Evolutionary conservation across 2,113 vertebrate species (phyloP), one percentile per base, ranked within the genome.

Genomic region (Mirza zaza): DNA sequence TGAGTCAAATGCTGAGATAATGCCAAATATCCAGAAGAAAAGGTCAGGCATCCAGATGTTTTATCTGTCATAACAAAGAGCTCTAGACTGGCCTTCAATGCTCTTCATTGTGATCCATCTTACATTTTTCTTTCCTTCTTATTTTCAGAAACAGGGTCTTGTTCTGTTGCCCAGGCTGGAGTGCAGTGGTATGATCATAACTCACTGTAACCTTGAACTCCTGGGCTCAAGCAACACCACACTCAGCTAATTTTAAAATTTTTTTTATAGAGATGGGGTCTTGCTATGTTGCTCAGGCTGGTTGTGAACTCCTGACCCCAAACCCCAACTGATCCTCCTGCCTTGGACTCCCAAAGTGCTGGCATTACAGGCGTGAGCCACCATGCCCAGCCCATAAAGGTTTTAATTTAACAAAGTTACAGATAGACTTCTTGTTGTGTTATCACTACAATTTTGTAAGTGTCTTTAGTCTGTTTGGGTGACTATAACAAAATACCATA

Each of bases 41-140:
- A 90, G 87, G 18, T 84, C 34, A 50, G 52, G 83, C 45, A 90
- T 77, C 48, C 89, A 95, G 70, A 92, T 97, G 87, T 93, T 97
- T 95, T 87, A 76, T 96, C 73, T 87, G 11, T 36, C 65, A 91
- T 76, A 94, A 36, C 12, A 86, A 81, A 77, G n/a, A 83, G n/a
- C n/a, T 77, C 55, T 87, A 82, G 63, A 94, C n/a, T 77, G 45
- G 45, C 71, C n/a, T 84, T 91, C 61, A 21, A 90, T 55, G 29
- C 7, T 57, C 36, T 75, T 77, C 27, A 71, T 48, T 21, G 3
- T 75, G 63, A 80, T 76, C 18, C n/a, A 92, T 10, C 25, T 89
- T 86, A 57, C 10, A 52, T 65, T 68, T 92, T 91, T 65, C 71
- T 86, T 93, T 50, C 59, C 27, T 63, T 63, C 61, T 63, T 63